Base-by-base conservation (phyloP, 2,888 invertebrate species). In the Drosophila leonis region DNA sequence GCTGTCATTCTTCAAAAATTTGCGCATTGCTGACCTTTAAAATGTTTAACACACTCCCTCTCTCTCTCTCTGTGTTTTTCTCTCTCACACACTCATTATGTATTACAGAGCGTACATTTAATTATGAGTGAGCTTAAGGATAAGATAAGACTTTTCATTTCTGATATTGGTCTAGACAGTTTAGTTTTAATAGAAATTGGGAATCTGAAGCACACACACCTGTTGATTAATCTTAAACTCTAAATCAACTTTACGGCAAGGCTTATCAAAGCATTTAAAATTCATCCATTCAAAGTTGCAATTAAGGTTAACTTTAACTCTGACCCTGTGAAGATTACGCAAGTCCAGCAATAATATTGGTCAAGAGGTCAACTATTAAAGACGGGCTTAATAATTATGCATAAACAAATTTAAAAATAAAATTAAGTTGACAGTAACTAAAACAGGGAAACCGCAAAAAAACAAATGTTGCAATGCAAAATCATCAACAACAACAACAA, bases 401-500 rank as follows among this genome's bases (percentile, higher is more conserved):
- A 76, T 64, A 55, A 44, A 54, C 39, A 57, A 72, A 82, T 70
- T 65, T 20, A 20, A 44, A 42, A 37, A 57, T 29, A 44, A 39
- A 27, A 44, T 7, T 35, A 65, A 64, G 62, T 56, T 70, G 52
- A 64, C 64, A 69, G 51, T 42, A 42, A 48, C 59, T 42, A 52
- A 83, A 78, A 62, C 56, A 39, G 79, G 56, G 56, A 85, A 85
- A 85, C 69, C 65, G 48, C 71, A 66, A 68, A 62, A 56, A 55
- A 52, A 39, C 37, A 39, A 55, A 73, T 86, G 54, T 80, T 68
- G 83, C 71, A 75, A 82, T 42, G 33, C 51, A 68, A 29, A 31
- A 62, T 27, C 15, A 37, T 15, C 35, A 35, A 37, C 51, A 68
- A 29, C 27, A 62, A 20, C 15, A 37, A 24, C 35, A 35, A 37